Evolutionary conservation across 2,888 invertebrate genomes (phyloP), one percentile per base, ranked within the genome.

Genomic region (Lepetodrilus schrolli): DNA sequence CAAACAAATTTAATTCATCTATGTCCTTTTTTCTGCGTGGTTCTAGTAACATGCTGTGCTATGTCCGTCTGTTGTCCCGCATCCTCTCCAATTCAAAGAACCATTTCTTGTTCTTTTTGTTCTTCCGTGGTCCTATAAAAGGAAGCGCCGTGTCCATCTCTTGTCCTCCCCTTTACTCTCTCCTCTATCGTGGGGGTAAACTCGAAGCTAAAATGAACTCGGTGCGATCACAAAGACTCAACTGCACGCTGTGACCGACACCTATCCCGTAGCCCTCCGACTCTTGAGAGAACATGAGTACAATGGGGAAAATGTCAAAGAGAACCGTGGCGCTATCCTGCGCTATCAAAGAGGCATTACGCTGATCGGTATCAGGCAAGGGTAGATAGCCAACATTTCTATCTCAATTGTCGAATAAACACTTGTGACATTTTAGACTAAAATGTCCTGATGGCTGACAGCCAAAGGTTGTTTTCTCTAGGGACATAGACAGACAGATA

Each of bases 381-480:
- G 17, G 26, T 34, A 58, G 58, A 58, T 58, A 58, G 34, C 58
- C 58, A 58, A 30, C 58, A 58, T 58, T 58, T 58, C 58, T 30
- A 58, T 58, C 58, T 58, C 58, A 58, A 58, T 58, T 58, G 58
- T 58, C 26, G 58, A 58, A 58, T 58, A 58, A 58, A 58, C 58
- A 58, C 58, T 58, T 58, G 58, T 58, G 58, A 58, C 58, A 58
- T 58, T 58, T 58, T 58, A 26, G 58, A 26, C 58, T 58, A 58
- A 58, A 58, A 58, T 58, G 58, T 58, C 58, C 58, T 58, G 34
- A 58, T 30, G 1, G 13, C 13, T 26, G 17, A 26, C 58, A 58
- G 58, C 34, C 30, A 30, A 17, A 23, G 10, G 0, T 17, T 58
- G 58, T 58, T 58, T 58, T 58, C 58, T 58, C 30, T 21, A 7